Evolutionary conservation across 1,140 invertebrate species (phyloP).

Genomic region (Macrobrachium nipponense): DNA sequence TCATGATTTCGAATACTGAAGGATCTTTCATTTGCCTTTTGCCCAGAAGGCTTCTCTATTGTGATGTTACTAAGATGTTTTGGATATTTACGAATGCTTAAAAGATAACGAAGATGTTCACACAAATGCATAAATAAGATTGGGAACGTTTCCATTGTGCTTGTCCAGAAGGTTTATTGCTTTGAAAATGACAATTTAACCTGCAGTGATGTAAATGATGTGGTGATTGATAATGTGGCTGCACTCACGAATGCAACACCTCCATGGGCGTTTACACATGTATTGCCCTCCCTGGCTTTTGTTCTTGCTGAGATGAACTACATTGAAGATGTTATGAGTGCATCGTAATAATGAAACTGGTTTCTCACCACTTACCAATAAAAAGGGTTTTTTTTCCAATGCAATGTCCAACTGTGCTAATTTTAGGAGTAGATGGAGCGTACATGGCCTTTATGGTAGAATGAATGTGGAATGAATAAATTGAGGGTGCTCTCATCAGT

Average conservation of each 20-base stretch:
- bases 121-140: constrained; percentile 71
- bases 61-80: constrained; percentile 73
- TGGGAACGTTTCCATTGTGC: constrained; percentile 66
- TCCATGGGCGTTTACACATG: constrained; percentile 75
- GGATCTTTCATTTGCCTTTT: constrained; percentile 86
- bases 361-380: constrained; percentile 63
- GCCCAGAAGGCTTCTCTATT: constrained; percentile 79
- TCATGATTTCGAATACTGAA: constrained; percentile 80
- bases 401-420: constrained; percentile 63
- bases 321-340: constrained; percentile 74
- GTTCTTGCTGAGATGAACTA: constrained; percentile 67
- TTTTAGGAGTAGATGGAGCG: constrained; percentile 64
- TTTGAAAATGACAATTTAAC: constrained; percentile 70
- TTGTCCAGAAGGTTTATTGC: constrained; percentile 68
- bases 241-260: constrained; percentile 73
- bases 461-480: constrained; percentile 68
- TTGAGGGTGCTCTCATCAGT: constrained; percentile 68
- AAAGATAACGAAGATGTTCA: constrained; percentile 69
- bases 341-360: constrained; percentile 65
- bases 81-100: constrained; percentile 69
- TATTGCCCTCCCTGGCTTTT: constrained; percentile 66
- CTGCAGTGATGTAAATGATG: constrained; percentile 76
- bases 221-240: constrained; percentile 71
- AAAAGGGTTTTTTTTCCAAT: constrained; percentile 59
- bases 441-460: constrained; percentile 67